Base-by-base conservation (phyloP, 2,888 invertebrate species). In the Epirrhoe tristata region DNA sequence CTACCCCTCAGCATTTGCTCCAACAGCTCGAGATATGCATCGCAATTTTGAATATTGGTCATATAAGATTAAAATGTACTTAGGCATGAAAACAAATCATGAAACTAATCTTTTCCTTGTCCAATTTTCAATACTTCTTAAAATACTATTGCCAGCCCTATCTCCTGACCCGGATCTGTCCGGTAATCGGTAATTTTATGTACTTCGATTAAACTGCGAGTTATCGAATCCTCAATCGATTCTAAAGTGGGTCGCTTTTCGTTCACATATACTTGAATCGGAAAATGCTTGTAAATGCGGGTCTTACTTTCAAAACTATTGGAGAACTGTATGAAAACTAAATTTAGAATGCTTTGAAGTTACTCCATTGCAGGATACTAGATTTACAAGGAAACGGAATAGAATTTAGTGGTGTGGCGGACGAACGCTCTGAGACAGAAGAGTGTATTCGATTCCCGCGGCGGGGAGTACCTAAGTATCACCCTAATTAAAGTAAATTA, bases 191-290 rank as follows among this genome's bases (percentile, higher is more conserved):
- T 70, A 73, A 74, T 73, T 67, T 66, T 52, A 65, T 67, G 58
- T 68, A 66, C 69, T 68, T 62, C 67, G 72, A 71, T 74, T 74
- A 74, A 72, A 62, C 66, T 64, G 46, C 57, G 63, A 71, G 69
- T 71, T 74, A 72, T 74, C 74, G 71, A 72, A 69, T 67, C 68
- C 60, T 69, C 55, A 71, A 76, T 75, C 75, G 71, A 73, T 76
- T 71, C 61, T 31, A 24, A 75, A 75, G 71, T 75, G 65, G 75
- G 74, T 70, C 74, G 70, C 69, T 52, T 48, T 58, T 56, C 51
- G 58, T 55, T 58, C 63, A 52, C 63, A 67, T 67, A 58, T 56
- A 55, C 57, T 63, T 39, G 66, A 63, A 32, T 63, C 59, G 63
- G 63, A 56, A 66, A 66, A 62, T 58, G 59, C 59, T 62, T 50